A percentile compares a stretch with the other conserved stretches of the same genome.
Conservation (phyloP, 2,797 vertebrate genomes). For the Yasuhikotakia modesta region DNA sequence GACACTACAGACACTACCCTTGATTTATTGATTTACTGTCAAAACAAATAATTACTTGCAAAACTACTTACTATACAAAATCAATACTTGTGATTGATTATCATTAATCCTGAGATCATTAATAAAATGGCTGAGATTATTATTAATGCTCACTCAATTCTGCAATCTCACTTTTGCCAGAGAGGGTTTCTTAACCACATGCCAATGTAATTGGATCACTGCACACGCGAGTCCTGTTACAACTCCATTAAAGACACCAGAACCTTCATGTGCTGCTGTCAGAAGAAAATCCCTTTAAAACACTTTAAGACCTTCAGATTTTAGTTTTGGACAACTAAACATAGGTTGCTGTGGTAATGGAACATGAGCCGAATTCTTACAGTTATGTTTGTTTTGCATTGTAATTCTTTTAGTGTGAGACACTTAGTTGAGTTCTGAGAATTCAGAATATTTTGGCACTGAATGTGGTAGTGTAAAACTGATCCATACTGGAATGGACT, state of each 20-base stretch:
- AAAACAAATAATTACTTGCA: too few species aligned
- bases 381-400: conserved; percentile 17
- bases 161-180: conserved; percentile 63
- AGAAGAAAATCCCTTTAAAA: conserved; percentile 51
- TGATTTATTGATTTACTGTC: conserved; percentile 2
- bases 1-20: conserved; percentile 63
- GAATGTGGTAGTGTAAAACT: conserved; percentile 48
- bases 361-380: conserved; percentile 30
- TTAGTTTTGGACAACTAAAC: background rate
- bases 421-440: conserved; percentile 45
- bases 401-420: conserved; percentile 53
- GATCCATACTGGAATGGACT: conserved; percentile 53
- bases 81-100: background rate
- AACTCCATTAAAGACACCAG: conserved; percentile 71
- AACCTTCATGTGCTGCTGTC: conserved; percentile 52
- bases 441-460: conserved; percentile 51
- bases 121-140: conserved; percentile 36
- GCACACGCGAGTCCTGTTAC: conserved; percentile 70
- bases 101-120: too few species aligned
- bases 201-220: conserved; percentile 74
- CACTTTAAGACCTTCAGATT: background rate
- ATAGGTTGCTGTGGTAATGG: background rate
- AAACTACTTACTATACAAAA: too few species aligned
- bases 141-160: conserved; percentile 61
- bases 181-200: conserved; percentile 68